Percentiles rank a stretch among this genome's conserved stretches.
These are phyloP conservation scores for Sipha flava DNA, from an alignment of 1,140 invertebrate genomes.

Conservation along the genomic window DNA sequence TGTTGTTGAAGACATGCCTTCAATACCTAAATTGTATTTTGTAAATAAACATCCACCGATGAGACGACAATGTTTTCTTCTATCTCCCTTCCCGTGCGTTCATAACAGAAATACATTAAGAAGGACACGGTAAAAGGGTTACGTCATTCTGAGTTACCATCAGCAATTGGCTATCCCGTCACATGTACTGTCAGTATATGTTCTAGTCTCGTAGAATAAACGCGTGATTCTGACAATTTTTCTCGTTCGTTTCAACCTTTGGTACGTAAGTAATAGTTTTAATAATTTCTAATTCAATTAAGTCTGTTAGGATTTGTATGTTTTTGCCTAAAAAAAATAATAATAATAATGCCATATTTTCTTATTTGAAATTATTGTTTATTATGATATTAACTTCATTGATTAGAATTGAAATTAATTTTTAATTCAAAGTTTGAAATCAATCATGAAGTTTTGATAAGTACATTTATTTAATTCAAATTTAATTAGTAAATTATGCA, in stretches of 20 bases:
- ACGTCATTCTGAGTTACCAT: conserved; percentile 13
- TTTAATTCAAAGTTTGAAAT: too few species aligned
- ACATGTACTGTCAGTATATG: conserved; percentile 18
- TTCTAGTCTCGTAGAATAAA: not conserved
- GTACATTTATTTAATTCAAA: too few species aligned
- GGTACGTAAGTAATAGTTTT: conserved; percentile 18
- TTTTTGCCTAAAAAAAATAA: too few species aligned
- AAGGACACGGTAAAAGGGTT: conserved; percentile 7
- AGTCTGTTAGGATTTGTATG: too few species aligned
- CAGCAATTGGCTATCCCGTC: conserved; percentile 3
- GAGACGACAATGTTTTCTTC: not conserved
- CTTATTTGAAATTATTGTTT: too few species aligned
- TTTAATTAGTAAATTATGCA: too few species aligned
- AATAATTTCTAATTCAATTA: not conserved
- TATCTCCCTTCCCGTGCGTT: not conserved
- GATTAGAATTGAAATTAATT: too few species aligned
- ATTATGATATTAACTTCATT: too few species aligned
- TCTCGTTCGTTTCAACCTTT: not conserved
- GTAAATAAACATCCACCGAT: not conserved
- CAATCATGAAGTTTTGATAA: too few species aligned
- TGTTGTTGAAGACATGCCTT: too few species aligned
- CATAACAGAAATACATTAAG: not conserved
- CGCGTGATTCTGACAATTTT: not conserved
- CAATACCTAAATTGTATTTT: too few species aligned
- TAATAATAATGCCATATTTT: too few species aligned